Evolutionary conservation across 2,888 invertebrate species (phyloP).

Genomic region (Brachyptera risi): DNA sequence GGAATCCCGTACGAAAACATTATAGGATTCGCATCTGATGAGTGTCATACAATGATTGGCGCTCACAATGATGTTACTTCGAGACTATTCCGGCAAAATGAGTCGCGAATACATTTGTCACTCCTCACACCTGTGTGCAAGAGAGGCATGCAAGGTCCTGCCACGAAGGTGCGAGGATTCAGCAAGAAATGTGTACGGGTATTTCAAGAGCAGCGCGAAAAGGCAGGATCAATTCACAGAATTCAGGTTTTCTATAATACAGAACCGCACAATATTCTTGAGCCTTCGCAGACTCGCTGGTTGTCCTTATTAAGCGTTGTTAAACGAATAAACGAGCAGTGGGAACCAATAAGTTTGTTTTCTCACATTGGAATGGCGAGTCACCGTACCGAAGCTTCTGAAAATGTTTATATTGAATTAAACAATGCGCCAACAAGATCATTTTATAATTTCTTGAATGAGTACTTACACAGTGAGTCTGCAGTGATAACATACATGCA

Average conservation of each 20-base stretch:
- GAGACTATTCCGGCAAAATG: conserved; percentile 33
- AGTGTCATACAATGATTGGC: conserved; percentile 37
- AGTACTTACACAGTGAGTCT: conserved; percentile 30
- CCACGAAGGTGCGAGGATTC: conserved; percentile 38
- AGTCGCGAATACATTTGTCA: conserved; percentile 40
- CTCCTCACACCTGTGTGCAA: conserved; percentile 39
- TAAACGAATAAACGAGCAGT: conserved; percentile 23
- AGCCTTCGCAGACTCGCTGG: conserved; percentile 39
- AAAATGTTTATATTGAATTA: conserved; percentile 23
- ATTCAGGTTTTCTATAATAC: conserved; percentile 35
- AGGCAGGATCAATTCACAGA: conserved; percentile 31
- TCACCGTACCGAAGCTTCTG: conserved; percentile 22
- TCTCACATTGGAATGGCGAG: conserved; percentile 21
- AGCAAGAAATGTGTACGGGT: conserved; percentile 37
- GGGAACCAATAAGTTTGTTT: conserved; percentile 25
- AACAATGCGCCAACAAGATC: conserved; percentile 27
- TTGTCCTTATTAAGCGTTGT: conserved; percentile 26
- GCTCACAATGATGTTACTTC: conserved; percentile 36
- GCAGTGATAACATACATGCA: conserved; percentile 29
- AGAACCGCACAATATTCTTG: conserved; percentile 36
- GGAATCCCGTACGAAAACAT: conserved; percentile 38
- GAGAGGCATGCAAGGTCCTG: conserved; percentile 38
- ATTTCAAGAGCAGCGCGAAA: conserved; percentile 35
- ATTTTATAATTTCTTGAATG: conserved; percentile 31
- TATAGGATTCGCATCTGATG: conserved; percentile 39